A percentile compares a stretch with the other conserved stretches of the same genome.
Evolutionary conservation across 2,888 invertebrate species (phyloP).

Genomic region (Thereva unica): DNA sequence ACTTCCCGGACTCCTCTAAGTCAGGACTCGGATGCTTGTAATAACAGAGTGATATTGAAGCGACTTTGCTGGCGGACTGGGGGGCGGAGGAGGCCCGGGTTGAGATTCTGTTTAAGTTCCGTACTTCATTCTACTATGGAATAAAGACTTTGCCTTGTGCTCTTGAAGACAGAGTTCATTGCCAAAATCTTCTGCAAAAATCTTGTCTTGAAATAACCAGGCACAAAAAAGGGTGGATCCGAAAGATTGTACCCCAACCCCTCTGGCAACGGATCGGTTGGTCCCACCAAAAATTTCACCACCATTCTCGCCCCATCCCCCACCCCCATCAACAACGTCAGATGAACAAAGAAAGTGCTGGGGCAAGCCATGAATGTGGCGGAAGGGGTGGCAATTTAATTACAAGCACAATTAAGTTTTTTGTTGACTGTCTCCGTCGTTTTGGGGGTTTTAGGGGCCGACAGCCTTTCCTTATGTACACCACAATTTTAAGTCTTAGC

Average conservation of each 20-base stretch:
- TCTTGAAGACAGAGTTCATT: constrained; percentile 32
- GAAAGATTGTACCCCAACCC: not conserved
- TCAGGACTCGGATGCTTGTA: not conserved
- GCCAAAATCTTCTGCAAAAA: constrained; percentile 31
- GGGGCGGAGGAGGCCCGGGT: not conserved
- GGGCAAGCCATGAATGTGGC: constrained; percentile 23
- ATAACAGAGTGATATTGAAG: constrained; percentile 29
- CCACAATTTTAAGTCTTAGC: constrained; percentile 19
- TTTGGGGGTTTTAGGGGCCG: too few relatives aligned
- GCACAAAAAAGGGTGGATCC: constrained; percentile 2
- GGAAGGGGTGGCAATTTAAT: constrained; percentile 27
- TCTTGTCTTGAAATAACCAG: constrained; percentile 29
- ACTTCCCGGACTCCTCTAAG: constrained; percentile 1
- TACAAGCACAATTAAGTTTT: constrained; percentile 33
- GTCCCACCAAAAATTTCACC: too few relatives aligned
- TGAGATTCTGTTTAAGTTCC: constrained; percentile 31
- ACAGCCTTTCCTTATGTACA: too few relatives aligned
- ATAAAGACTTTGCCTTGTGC: constrained; percentile 12
- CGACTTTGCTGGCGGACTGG: not conserved
- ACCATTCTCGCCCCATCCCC: too few relatives aligned
- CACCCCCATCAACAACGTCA: not conserved
- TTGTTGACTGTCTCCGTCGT: too few relatives aligned
- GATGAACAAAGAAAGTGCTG: constrained; percentile 15
- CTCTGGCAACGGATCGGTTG: too few relatives aligned
- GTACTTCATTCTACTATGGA: constrained; percentile 11